Evolutionary conservation across 2,113 vertebrate species (phyloP).

Genomic region (Dolichallabes microphthalmus): DNA sequence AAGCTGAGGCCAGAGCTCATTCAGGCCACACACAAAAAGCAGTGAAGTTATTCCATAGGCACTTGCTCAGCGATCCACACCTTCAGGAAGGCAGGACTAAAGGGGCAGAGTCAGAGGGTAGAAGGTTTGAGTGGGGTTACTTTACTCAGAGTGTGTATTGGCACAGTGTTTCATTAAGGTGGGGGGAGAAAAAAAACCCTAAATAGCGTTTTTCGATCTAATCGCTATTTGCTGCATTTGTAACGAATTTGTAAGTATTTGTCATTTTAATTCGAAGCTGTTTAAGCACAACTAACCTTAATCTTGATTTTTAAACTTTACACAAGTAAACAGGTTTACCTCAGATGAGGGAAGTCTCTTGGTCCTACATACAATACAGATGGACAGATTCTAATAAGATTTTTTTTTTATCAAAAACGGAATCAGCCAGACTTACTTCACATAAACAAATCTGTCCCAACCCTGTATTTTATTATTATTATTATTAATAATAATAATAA

Average conservation of each 20-base stretch:
- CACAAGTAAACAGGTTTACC: neutral
- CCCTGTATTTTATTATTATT: neutral
- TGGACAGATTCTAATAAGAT: neutral
- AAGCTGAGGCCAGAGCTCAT: neutral
- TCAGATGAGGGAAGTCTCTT: neutral
- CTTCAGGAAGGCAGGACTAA: neutral
- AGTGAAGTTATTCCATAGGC: slow-evolving; percentile 34
- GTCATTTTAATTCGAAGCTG: neutral
- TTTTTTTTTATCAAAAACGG: neutral
- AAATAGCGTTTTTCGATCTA: neutral
- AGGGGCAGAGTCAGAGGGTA: neutral
- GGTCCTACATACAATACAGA: neutral
- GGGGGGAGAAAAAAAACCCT: neutral
- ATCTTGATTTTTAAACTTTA: neutral
- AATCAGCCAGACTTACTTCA: neutral
- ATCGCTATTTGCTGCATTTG: neutral
- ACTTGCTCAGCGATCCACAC: slow-evolving; percentile 33
- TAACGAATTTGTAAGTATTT: neutral
- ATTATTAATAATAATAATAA: no score
- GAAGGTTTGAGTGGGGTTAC: neutral
- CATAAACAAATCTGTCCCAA: neutral
- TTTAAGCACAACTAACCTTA: neutral
- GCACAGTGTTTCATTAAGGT: slow-evolving; percentile 40
- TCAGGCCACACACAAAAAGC: neutral
- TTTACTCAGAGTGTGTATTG: slow-evolving; percentile 12